Base-by-base conservation (phyloP, 2,888 invertebrate species). In the Heliconius aoede region DNA sequence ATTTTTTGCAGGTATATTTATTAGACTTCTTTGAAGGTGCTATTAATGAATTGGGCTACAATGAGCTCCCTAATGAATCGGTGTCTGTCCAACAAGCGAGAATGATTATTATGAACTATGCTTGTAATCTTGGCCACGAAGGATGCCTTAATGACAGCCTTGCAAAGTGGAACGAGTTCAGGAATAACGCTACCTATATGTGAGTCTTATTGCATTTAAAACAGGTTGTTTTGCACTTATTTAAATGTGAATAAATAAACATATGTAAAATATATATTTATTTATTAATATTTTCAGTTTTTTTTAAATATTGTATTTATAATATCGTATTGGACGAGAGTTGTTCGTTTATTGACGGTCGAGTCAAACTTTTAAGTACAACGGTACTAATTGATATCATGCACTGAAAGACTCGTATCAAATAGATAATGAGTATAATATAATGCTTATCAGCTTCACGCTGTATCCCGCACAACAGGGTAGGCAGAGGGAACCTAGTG, bases 51-150 rank as follows among this genome's bases (percentile, higher is more conserved):
- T 85, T 96, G 0, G 95, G 95, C 1, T 96, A 95, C 80, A 88
- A 94, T 13, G 94, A 95, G 75, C 81, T 76, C 0, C 1, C 79
- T 0, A 80, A 81, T 0, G 96, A 96, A 76, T 86, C 88, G 0
- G 95, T 95, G 0, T 90, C 96, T 0, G 94, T 91, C 0, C 95
- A 95, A 67, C 92, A 96, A 30, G 95, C 96, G 83, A 95, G 96
- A 51, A 94, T 93, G 76, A 94, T 95, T 78, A 91, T 96, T 55
- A 83, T 96, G 76, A 92, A 95, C 81, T 96, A 95, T 90, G 96
- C 96, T 24, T 97, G 97, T 86, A 94, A 94, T 82, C 93, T 96
- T 51, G 96, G 95, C 3, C 92, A 95, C 61, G 80, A 87, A 1
- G 95, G 95, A 4, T 97, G 97, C 83, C 85, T 95, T 5, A 81